These are phyloP conservation scores for Drosophila algonquin DNA, from an alignment of 2,888 invertebrate genomes.

Conservation along the genomic window DNA sequence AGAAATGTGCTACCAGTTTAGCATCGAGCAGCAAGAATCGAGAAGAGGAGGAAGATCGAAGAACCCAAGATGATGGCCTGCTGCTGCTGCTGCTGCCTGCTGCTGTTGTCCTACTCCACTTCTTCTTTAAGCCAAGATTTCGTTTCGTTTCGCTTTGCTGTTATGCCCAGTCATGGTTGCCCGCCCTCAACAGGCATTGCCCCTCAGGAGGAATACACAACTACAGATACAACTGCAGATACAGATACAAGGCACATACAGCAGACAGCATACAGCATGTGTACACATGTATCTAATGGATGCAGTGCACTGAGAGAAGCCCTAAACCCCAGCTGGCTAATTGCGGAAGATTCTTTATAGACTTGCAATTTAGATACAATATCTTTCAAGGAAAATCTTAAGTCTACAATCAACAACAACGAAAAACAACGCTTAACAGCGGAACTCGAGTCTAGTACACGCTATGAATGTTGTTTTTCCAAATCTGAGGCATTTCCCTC, in stretches of 20 bases:
- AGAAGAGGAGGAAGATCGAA: slow-evolving; percentile 25
- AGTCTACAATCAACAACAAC: too few relatives aligned
- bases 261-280: background rate
- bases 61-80: slow-evolving; percentile 19
- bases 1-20: slow-evolving; percentile 75
- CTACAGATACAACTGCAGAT: background rate
- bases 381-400: too few relatives aligned
- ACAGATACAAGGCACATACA: background rate
- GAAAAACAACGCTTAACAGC: too few relatives aligned
- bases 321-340: too few relatives aligned
- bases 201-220: slow-evolving; percentile 41
- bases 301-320: slow-evolving; percentile 40
- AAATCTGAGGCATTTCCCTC: too few relatives aligned
- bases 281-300: slow-evolving; percentile 65
- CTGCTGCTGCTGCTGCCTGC: slow-evolving; percentile 34
- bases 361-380: too few relatives aligned
- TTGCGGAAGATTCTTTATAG: too few relatives aligned
- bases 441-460: too few relatives aligned
- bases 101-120: slow-evolving; percentile 68
- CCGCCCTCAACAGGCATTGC: slow-evolving; percentile 68
- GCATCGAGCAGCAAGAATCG: slow-evolving; percentile 18
- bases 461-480: background rate
- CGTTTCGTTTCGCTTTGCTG: slow-evolving; percentile 19
- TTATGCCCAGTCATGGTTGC: slow-evolving; percentile 72
- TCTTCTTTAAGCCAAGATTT: slow-evolving; percentile 55